Base-by-base conservation (phyloP, 1,140 invertebrate genomes). In the Leptinotarsa undecemlineata region DNA sequence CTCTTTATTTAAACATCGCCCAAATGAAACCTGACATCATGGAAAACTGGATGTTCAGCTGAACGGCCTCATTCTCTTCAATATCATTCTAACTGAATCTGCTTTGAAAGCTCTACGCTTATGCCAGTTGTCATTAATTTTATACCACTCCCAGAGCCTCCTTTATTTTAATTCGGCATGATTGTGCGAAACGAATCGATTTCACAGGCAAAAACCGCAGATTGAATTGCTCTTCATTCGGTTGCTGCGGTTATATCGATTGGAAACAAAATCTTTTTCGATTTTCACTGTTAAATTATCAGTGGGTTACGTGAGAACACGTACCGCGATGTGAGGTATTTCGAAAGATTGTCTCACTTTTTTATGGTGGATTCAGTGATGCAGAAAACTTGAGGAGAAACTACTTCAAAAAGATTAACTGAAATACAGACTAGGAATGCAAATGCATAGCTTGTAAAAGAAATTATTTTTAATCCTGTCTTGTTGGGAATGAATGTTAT, bases 251-350 rank as follows among this genome's bases (percentile, higher is more conserved):
- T 69, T 48, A 47, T 69, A 69, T 69, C 68, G 68, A 69, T 69
- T 48, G 33, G 21, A 51, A 69, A 48, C 48, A 23, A 48, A 69
- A 69, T 69, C 42, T 23, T 69, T 69, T 69, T 69, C 68, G 68
- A 69, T 69, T 69, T 69, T 48, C 68, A 20, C 68, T 69, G 68
- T 69, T 69, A 69, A 69, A 69, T 69, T 51, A 42, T 69, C 68
- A 48, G n/a, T 19, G 42, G 15, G n/a, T 8, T 20, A 69, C 68
- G 48, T 69, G 68, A 69, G 68, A 69, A 3, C 68, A 69, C 68
- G 68, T 69, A 69, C 68, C 33, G 33, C 33, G 3, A 42, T 42
- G 33, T 42, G 33, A 42, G 33, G 33, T 42, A 42, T 42, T 42
- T 11, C 33, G 8, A 42, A 42, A 11, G 33, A 42, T 42, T 42